Percentiles rank a stretch among this genome's conserved stretches.
phyloP scores from a whole-genome alignment of 2,113 vertebrate genomes.

The Turdus rufiventris region DNA sequence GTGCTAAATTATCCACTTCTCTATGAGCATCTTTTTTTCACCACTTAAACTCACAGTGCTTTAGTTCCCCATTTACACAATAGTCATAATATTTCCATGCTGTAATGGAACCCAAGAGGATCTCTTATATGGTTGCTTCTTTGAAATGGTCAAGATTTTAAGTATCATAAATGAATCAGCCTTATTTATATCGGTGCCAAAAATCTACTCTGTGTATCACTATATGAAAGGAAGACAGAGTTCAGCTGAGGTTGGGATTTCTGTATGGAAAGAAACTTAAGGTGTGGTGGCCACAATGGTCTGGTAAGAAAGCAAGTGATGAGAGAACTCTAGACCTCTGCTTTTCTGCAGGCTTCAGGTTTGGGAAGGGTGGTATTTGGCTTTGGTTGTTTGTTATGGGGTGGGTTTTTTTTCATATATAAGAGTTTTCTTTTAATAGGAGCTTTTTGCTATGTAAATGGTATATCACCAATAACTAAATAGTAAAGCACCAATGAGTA shows the following conservation, averaged over 20 bases:
- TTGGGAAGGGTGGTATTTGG: not conserved
- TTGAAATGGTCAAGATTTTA: constrained; percentile 28
- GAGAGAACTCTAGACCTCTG: not conserved
- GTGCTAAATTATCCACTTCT: not conserved
- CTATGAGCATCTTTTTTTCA: not conserved
- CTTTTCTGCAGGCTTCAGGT: not conserved
- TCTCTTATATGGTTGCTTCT: not conserved
- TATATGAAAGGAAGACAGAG: not conserved
- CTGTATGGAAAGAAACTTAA: not conserved
- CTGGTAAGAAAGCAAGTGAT: not conserved
- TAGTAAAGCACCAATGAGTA: not conserved
- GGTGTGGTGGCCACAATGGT: not conserved
- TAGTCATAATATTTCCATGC: not conserved
- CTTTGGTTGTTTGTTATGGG: not conserved
- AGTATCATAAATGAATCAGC: not conserved
- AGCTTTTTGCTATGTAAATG: not conserved
- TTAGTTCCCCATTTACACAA: not conserved
- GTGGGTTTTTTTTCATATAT: not conserved
- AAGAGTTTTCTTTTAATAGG: not conserved
- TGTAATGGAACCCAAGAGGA: not conserved
- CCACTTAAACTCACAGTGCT: not conserved
- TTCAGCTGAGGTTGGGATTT: not conserved
- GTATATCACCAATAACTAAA: not conserved
- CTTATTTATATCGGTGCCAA: constrained; percentile 5
- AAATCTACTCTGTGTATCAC: not conserved